Base-by-base conservation (phyloP, 64 coral and sea anemone species). In the Orbicella faveolata region DNA sequence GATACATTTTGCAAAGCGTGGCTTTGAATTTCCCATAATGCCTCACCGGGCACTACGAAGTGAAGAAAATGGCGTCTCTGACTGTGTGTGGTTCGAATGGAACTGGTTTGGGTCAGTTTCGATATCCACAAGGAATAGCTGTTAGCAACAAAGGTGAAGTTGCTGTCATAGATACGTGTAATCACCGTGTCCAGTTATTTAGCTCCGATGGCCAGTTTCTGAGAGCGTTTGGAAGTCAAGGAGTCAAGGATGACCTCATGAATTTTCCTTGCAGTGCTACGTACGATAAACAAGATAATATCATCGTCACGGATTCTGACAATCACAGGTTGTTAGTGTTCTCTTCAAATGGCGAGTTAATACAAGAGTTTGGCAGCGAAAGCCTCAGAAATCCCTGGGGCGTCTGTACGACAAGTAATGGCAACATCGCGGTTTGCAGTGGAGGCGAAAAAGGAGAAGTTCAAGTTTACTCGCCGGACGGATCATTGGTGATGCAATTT, bases 161-260 rank as follows among this genome's bases (percentile, higher is more conserved):
- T 6, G 86, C 86, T 16, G 86, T 88, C 19, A 70, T 78, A 88
- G 86, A 88, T 88, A 78, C 86, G 73, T 75, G 86, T 61, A 88
- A 88, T 88, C 72, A 88, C 52, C 72, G 86, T 35, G 74, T 88
- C 73, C 86, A 88, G n/a, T 18, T 88, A 52, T 88, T 88, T 65
- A 76, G 15, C n/a, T 41, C 23, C 15, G 86, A 75, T 75, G 86
- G 86, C 52, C 17, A 65, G 20, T 77, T 76, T 77, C 74, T 8
- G 52, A 78, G 86, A 51, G 73, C 53, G 52, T 88, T 88, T 76
- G 86, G 86, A 23, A 36, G 35, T 13, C 86, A 88, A 35, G 86
- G 86, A 75, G 73, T 63, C 18, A 54, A 57, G 15, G 33, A 76
- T 21, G 74, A 25, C 36, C 19, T 0, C 72, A 18, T 88, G 86